Base-by-base conservation (phyloP, 2,888 invertebrate species). In the Ectemnius continuus region DNA sequence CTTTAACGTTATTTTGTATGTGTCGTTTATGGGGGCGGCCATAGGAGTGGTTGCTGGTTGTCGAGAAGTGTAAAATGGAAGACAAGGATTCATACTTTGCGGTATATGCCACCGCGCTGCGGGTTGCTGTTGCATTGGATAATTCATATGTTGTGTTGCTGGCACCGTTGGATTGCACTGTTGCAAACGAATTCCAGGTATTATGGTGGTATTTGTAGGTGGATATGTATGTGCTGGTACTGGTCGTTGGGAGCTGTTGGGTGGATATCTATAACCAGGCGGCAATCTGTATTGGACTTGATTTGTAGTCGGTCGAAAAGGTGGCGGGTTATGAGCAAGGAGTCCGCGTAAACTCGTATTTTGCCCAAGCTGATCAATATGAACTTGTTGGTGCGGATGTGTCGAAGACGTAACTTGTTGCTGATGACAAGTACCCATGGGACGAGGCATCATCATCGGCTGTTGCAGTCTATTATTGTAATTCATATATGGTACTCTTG, bases 71-170 rank as follows among this genome's bases (percentile, higher is more conserved):
- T 84, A 80, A 74, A 80, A 87, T 47, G 86, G 84, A 73, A 85
- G 80, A 69, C 82, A 79, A 71, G 84, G 77, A 81, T 84, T 89
- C 0, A 83, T 85, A 77, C 94, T 93, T 87, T 94, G 94, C 68
- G 94, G 96, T 84, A 95, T 95, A 91, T 96, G 96, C 96, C 96
- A 96, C 88, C 95, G 95, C 16, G 85, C 78, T 18, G 85, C 65
- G 28, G 90, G 81, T 8, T 82, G 83, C 68, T 84, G 86, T 87
- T 92, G 91, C 90, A 92, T 91, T 89, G 90, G 48, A 80, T 86
- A 85, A 76, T 86, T 85, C 45, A 89, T 78, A 61, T 86, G 86
- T 63, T 84, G 87, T 1, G 80, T 48, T 3, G 84, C 78, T 0
- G 83, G 79, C 4, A 86, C 81, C 13, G 72, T 76, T 8, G 86